Evolutionary conservation across 2,888 invertebrate species (phyloP), one percentile per base, ranked within the genome.

Genomic region (Hypercompe scribonia): DNA sequence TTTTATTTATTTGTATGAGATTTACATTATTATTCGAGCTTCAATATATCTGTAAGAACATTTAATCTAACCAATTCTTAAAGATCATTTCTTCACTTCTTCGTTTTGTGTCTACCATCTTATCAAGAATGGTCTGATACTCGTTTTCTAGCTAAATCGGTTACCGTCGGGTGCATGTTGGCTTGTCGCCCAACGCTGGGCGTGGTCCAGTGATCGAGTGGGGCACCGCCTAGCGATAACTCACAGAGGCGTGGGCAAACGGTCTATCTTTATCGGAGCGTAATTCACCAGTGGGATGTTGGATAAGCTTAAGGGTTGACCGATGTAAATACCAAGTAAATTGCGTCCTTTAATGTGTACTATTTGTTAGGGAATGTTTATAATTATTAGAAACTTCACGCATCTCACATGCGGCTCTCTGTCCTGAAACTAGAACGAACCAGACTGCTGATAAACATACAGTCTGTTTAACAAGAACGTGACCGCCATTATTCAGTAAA

Each of bases 151-250:
- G 77, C 77, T 83, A 84, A 81, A 84, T 82, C 84, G 78, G 84
- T 78, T 77, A 78, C 77, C 71, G 74, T 75, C 75, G 75, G 74
- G 72, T 75, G 80, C 82, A 75, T 78, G 81, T 77, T 84, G 84
- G 84, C 85, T 79, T 79, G 81, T 83, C 81, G 84, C 84, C 84
- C 83, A 79, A 63, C 65, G 28, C 34, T 80, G 84, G 84, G 84
- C 85, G 84, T 77, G 81, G 80, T 46, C 71, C 36, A 8, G 81
- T 84, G 83, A 84, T 84, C 68, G 82, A 83, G 80, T 84, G 78
- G 82, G 73, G 82, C 67, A 65, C 82, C 83, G 83, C 83, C 83
- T 84, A 39, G 46, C 80, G 15, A 84, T 84, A 84, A 84, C 80
- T 84, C 83, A 84, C 46, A 50, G 68, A 76, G 84, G 78, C 82